Conservation (phyloP, 2,888 invertebrate genomes). For the Megalurothrips usitatus region DNA sequence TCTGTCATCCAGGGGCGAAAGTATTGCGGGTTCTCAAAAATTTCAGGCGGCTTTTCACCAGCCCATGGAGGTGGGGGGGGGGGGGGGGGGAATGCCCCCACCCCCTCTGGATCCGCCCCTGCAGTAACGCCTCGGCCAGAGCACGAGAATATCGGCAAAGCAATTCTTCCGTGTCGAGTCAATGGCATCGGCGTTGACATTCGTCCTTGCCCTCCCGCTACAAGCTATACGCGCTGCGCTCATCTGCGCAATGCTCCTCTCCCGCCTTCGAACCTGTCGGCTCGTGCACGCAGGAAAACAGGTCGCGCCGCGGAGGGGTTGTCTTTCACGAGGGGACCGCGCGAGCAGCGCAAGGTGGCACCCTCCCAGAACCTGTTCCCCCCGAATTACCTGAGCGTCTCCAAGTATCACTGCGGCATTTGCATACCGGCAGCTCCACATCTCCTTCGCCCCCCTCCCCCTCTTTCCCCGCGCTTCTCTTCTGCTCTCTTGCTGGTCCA, state of each 20-base stretch:
- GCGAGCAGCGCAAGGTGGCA: slow-evolving; percentile 8
- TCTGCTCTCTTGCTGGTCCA: background rate
- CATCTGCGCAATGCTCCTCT: background rate
- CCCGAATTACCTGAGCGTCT: background rate
- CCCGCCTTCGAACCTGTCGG: background rate
- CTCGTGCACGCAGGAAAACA: background rate
- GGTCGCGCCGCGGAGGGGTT: background rate
- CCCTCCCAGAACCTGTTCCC: background rate
- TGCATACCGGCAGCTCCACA: background rate
- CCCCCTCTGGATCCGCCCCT: too few species aligned
- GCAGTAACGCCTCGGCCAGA: too few species aligned
- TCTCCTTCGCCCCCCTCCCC: background rate
- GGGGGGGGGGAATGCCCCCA: too few species aligned
- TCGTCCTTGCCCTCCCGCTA: too few species aligned
- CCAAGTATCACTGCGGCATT: background rate
- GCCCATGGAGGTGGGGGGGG: too few species aligned
- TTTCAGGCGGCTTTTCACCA: too few species aligned
- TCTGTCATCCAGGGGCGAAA: too few species aligned
- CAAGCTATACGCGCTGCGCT: too few species aligned
- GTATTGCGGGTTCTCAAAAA: too few species aligned
- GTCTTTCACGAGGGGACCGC: background rate
- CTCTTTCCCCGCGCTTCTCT: background rate
- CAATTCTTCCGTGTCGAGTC: too few species aligned
- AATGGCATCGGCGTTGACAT: too few species aligned
- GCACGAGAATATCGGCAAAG: too few species aligned